phyloP scores from a whole-genome alignment of 2,113 vertebrate genomes.

The Lepus americanus region DNA sequence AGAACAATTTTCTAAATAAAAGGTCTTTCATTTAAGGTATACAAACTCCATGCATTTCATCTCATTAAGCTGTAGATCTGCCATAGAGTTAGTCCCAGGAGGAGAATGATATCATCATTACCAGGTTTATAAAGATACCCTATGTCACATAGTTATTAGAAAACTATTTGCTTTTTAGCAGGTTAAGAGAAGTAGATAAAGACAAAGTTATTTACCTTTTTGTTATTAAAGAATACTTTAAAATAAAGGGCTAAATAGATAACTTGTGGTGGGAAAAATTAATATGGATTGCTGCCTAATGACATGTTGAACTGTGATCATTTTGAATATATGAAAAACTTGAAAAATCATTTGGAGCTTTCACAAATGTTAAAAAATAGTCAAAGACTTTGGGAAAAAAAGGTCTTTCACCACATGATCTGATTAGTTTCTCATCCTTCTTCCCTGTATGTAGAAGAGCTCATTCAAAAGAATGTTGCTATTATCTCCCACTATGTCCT shows the following conservation, averaged over 20 bases:
- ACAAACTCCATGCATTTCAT: too few species aligned
- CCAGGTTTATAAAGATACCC: neutral
- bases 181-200: constrained; percentile 41
- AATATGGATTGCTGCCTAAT: neutral
- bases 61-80: neutral
- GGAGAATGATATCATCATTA: neutral
- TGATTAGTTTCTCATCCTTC: neutral
- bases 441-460: neutral
- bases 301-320: neutral
- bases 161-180: constrained; percentile 27
- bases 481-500: neutral
- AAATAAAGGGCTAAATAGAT: constrained; percentile 60
- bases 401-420: neutral
- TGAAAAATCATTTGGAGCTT: neutral
- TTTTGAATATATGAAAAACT: constrained; percentile 59
- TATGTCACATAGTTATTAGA: neutral
- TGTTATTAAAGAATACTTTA: constrained; percentile 49
- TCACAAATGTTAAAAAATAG: constrained; percentile 68
- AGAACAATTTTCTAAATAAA: constrained; percentile 9
- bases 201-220: neutral
- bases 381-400: neutral
- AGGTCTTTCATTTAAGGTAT: neutral
- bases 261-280: constrained; percentile 20
- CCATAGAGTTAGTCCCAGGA: neutral
- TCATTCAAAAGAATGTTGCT: neutral